phyloP scores from a whole-genome alignment of 2,888 invertebrate species.

The Malacosoma neustria region DNA sequence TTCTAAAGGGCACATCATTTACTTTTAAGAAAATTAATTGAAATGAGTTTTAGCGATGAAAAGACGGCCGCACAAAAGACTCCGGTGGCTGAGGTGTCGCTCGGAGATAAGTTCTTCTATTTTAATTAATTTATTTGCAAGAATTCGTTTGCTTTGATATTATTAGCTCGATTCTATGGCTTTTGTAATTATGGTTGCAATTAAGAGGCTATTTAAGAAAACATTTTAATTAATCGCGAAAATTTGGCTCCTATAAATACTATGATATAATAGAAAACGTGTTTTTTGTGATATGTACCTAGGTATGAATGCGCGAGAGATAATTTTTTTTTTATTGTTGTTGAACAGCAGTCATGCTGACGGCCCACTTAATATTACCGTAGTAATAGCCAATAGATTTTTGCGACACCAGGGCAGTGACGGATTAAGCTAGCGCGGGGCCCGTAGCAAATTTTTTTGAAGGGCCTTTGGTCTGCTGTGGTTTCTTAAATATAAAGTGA shows the following conservation, averaged over 20 bases:
- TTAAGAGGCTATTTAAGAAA: constrained; percentile 34
- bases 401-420: too few relatives aligned
- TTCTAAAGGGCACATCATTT: constrained; percentile 72
- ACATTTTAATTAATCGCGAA: constrained; percentile 1
- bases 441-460: too few relatives aligned
- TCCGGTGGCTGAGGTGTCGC: constrained; percentile 67
- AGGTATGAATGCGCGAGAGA: neutral
- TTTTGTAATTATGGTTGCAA: constrained; percentile 46
- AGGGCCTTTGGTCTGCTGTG: too few relatives aligned
- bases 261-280: too few relatives aligned
- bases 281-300: constrained; percentile 1
- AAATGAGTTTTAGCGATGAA: constrained; percentile 74
- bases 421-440: too few relatives aligned
- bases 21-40: constrained; percentile 72
- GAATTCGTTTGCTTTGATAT: constrained; percentile 62
- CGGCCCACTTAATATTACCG: too few relatives aligned
- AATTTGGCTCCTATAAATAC: too few relatives aligned
- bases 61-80: constrained; percentile 66
- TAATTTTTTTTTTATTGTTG: neutral
- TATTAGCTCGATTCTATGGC: constrained; percentile 40
- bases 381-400: too few relatives aligned
- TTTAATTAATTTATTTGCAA: constrained; percentile 71
- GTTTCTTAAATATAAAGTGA: too few relatives aligned
- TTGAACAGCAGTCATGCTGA: too few relatives aligned
- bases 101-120: constrained; percentile 65